Percentiles rank a stretch among this genome's conserved stretches.
phyloP scores from a whole-genome alignment of 2,888 invertebrate genomes.

The Pegoplata infirma region DNA sequence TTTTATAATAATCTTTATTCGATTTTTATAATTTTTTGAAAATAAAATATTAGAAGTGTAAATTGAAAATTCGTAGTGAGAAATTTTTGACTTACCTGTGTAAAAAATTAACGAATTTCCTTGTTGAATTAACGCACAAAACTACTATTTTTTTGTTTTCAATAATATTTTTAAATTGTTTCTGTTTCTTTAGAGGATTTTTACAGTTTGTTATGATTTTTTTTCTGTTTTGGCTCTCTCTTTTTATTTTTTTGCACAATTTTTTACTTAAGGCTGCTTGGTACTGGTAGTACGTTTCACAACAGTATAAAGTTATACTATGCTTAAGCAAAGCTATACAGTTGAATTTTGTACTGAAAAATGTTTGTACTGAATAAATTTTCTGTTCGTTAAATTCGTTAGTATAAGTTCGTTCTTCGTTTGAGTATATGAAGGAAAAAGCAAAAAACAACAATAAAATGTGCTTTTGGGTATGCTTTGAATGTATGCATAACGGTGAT shows the following conservation, averaged over 20 bases:
- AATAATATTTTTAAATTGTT: constrained; percentile 39
- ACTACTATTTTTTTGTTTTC: constrained; percentile 56
- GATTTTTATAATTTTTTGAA: constrained; percentile 67
- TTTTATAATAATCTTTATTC: constrained; percentile 66
- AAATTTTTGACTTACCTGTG: constrained; percentile 69
- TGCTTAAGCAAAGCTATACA: constrained; percentile 38
- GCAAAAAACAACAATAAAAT: too few relatives aligned
- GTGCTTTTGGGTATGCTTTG: not conserved
- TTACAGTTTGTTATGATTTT: constrained; percentile 54
- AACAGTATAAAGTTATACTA: constrained; percentile 46
- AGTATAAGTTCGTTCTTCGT: constrained; percentile 38
- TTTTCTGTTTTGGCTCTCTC: constrained; percentile 30
- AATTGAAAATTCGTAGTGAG: constrained; percentile 65
- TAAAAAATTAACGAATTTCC: constrained; percentile 60
- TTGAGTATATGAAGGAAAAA: constrained; percentile 2
- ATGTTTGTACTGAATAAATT: constrained; percentile 25
- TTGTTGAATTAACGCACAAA: constrained; percentile 63
- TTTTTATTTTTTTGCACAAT: constrained; percentile 9
- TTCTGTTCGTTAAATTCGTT: constrained; percentile 26
- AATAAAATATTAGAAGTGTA: constrained; percentile 68
- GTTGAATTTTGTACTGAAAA: constrained; percentile 53
- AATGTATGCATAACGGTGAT: not conserved
- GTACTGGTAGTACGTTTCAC: constrained; percentile 53
- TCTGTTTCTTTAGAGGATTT: constrained; percentile 42
- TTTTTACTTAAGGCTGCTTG: not conserved